Evolutionary conservation across 2,113 vertebrate genomes (phyloP).

Genomic region (Notarius lentiginosus): DNA sequence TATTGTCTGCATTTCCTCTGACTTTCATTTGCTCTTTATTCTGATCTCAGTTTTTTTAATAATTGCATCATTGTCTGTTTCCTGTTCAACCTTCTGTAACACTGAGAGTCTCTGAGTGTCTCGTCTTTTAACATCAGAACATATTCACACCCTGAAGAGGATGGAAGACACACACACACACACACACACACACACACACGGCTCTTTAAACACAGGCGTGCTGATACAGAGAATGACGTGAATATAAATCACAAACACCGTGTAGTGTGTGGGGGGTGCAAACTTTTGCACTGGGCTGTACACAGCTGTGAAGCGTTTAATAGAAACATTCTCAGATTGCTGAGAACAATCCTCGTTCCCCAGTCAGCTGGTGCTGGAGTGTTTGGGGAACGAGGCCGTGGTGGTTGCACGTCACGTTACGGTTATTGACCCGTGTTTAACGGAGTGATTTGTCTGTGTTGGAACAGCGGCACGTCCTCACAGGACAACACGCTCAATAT

Average conservation of each 20-base stretch:
- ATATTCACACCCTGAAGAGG: slow-evolving; percentile 50
- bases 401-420: not conserved
- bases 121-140: slow-evolving; percentile 40
- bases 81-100: slow-evolving; percentile 25
- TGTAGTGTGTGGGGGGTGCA: too few relatives aligned
- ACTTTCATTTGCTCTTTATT: not conserved
- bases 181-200: slow-evolving; percentile 10
- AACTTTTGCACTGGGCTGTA: too few relatives aligned
- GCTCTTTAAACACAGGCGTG: slow-evolving; percentile 12
- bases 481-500: not conserved
- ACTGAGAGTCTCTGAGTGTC: slow-evolving; percentile 64
- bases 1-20: not conserved
- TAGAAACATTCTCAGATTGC: too few relatives aligned
- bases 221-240: not conserved
- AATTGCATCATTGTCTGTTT: slow-evolving; percentile 17
- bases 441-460: not conserved
- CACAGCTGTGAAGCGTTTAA: not conserved
- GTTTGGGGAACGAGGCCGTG: not conserved
- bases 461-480: not conserved
- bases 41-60: slow-evolving; percentile 37
- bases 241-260: not conserved
- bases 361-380: not conserved
- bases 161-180: slow-evolving; percentile 21
- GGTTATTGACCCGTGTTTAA: not conserved
- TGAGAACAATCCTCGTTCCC: not conserved